phyloP scores from a whole-genome alignment of 2,797 vertebrate species.

The Liasis olivaceus region DNA sequence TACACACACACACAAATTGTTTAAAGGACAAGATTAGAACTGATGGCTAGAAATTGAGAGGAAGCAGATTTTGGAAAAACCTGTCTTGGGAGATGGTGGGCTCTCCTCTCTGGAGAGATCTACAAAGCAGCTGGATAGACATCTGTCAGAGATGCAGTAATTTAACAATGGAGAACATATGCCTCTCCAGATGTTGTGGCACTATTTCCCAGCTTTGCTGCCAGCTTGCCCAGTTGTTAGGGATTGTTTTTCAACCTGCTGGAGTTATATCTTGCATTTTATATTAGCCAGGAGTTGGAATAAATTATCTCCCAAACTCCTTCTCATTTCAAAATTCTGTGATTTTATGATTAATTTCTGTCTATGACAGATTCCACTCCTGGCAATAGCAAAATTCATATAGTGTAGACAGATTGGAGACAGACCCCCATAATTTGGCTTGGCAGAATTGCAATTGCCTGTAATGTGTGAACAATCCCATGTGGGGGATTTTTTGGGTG shows the following conservation, averaged over 20 bases:
- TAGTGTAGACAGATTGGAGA: neutral
- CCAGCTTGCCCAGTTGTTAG: neutral
- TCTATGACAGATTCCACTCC: neutral
- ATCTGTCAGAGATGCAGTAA: neutral
- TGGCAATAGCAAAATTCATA: neutral
- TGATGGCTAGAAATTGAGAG: neutral
- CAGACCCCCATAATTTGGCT: neutral
- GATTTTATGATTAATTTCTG: neutral
- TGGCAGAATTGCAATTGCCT: neutral
- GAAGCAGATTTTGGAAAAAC: neutral
- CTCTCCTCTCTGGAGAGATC: neutral
- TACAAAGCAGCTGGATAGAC: neutral
- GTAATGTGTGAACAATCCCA: neutral
- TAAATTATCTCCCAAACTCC: neutral
- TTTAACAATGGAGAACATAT: neutral
- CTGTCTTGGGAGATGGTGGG: neutral
- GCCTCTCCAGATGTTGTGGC: neutral
- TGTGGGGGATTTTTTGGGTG: neutral
- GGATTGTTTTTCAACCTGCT: neutral
- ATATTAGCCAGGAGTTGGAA: neutral
- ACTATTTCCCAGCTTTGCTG: neutral
- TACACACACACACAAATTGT: neutral
- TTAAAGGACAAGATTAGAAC: neutral
- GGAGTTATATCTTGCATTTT: neutral
- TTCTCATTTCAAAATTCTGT: neutral